Evolutionary conservation across 2,888 invertebrate genomes (phyloP), one percentile per base, ranked within the genome.

Genomic region (Dryocosmus kuriphilus): DNA sequence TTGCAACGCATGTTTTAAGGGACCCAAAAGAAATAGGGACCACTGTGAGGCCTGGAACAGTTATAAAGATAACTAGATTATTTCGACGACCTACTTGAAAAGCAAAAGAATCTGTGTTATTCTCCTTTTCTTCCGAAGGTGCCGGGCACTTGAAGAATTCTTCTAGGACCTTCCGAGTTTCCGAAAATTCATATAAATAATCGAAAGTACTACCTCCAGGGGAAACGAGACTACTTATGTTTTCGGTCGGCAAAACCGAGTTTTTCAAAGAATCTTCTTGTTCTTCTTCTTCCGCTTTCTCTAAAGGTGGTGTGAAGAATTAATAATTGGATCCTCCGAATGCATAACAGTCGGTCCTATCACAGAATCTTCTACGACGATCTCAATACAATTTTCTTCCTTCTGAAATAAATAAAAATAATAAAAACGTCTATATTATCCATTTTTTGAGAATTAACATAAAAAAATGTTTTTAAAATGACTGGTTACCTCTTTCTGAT

Each of bases 141-240:
- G 95, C 94, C 73, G 96, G 96, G 90, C 96, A 96, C 91, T 96
- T 95, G 93, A 97, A 98, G 92, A 98, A 98, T 92, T 98, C 97
- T 89, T 98, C 97, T 62, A 98, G 93, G 67, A 98, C 97, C 92
- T 97, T 97, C 84, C 97, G 93, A 32, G 98, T 98, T 92, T 98
- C 97, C 0, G 97, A 97, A 92, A 97, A 97, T 92, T 98, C 98
- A 91, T 97, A 97, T 82, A 97, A 92, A 92, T 97, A 97, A 93
- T 97, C 97, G 90, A 97, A 97, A 51, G 97, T 96, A 75, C 91
- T 91, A 75, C 90, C 91, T 38, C 91, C 89, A 9, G 91, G 87
- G 4, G 91, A 89, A 27, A 91, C 91, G 27, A 91, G 85, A 80
- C 91, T 91, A 77, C 90, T 90, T 55, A 91, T 85, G 80, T 91